phyloP scores from a whole-genome alignment of 2,113 vertebrate genomes.

The Sapajus apella region DNA sequence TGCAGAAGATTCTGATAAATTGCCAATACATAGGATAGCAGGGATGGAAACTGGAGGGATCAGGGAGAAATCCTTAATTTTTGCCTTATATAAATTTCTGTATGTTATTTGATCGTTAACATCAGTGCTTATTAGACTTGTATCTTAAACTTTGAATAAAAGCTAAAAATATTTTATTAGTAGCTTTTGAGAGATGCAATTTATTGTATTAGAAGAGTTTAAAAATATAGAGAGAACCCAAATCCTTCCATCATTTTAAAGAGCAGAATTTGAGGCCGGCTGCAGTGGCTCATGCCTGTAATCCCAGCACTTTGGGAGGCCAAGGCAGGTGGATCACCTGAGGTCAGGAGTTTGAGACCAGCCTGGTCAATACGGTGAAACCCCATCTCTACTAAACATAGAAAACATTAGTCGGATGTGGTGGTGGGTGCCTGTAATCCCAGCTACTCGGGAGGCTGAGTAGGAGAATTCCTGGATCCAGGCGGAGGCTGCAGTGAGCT shows the following conservation, averaged over 20 bases:
- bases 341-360: too few species aligned
- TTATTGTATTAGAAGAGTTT: background rate
- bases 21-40: rapidly evolving
- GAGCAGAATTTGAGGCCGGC: background rate
- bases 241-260: background rate
- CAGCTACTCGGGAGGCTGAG: too few species aligned
- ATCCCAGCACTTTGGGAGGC: too few species aligned
- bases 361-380: too few species aligned
- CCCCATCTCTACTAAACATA: too few species aligned
- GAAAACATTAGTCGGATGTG: too few species aligned
- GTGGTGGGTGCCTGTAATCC: too few species aligned
- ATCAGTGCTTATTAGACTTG: background rate
- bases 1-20: background rate
- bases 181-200: background rate
- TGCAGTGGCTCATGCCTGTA: background rate
- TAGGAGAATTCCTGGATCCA: too few species aligned
- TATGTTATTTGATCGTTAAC: background rate
- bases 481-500: too few species aligned
- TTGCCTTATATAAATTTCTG: background rate
- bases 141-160: background rate
- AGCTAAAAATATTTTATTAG: background rate
- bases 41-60: rapidly evolving
- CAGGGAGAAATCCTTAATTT: background rate
- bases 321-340: too few species aligned
- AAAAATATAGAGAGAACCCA: background rate